Evolutionary conservation across 1,140 invertebrate species (phyloP), one percentile per base, ranked within the genome.

Genomic region (Drosophila willistoni): DNA sequence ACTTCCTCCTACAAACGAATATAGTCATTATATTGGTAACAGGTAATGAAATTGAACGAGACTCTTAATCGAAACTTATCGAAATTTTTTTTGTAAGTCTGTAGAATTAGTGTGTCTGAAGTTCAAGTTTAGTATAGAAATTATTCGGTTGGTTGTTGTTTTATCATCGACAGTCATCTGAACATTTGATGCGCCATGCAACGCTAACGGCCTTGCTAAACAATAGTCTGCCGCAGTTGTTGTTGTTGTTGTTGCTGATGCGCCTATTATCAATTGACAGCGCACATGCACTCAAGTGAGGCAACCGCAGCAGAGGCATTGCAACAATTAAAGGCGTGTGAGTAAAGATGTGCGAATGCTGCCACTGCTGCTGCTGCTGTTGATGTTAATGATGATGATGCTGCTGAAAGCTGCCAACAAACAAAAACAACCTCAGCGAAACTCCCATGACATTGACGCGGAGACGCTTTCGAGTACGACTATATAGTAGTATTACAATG

Each of bases 141-240:
- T 86, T 79, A 86, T 86, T 81, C 75, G 64, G 71, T 60, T 71
- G 86, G 79, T 44, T 44, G n/a, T 17, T 51, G 44, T 51, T 17
- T 51, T 51, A 51, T 51, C 44, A 51, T 22, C 44, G 44, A 51
- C 17, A 51, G 44, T 51, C 44, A 51, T 51, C 44, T 51, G 9
- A 17, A 22, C 68, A 73, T 77, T 81, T 81, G 62, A 90, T 78
- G 84, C 84, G 84, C 84, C 85, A 89, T 89, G 84, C 84, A 90
- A 89, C 84, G 81, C 81, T 89, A 89, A 84, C 85, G 84, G 84
- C 84, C 84, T 89, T 89, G 84, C 81, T 65, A 84, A 85, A 89
- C 84, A 89, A 89, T 89, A 90, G 85, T 73, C 65, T 77, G 44
- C 76, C 29, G 29, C 29, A 29, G 29, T 29, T 68, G 68, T 62